Conservation (phyloP, 2,888 invertebrate genomes). For the Diarsia mendica region DNA sequence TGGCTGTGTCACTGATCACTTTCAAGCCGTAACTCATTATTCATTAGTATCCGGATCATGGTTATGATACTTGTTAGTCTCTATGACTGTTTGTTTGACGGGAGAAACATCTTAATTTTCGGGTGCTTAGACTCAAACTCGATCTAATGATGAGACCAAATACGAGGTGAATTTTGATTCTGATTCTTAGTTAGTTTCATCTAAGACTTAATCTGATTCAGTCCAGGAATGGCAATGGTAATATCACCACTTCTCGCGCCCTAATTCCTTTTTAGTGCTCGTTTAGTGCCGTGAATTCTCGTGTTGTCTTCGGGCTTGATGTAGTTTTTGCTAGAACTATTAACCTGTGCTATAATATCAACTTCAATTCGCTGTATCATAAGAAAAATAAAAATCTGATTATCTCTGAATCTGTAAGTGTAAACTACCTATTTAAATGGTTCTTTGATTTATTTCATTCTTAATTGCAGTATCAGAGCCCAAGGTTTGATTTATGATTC, state of each 20-base stretch:
- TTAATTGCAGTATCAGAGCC: slow-evolving; percentile 28
- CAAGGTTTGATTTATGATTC: slow-evolving; percentile 27
- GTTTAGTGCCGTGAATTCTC: neutral
- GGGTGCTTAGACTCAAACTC: neutral
- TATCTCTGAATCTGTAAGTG: slow-evolving; percentile 3
- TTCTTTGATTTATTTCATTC: slow-evolving; percentile 17
- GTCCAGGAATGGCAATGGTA: neutral
- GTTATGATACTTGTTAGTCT: neutral
- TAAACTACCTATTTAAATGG: neutral
- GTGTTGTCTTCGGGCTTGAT: neutral
- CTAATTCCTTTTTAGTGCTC: no score
- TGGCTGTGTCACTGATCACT: slow-evolving; percentile 59
- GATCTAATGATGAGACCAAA: neutral
- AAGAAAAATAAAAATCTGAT: neutral
- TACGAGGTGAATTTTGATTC: neutral
- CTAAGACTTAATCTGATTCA: neutral
- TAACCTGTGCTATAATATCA: neutral
- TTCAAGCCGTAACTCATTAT: slow-evolving; percentile 45
- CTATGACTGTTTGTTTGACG: neutral
- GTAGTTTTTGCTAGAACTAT: neutral
- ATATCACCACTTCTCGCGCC: neutral
- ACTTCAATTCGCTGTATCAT: neutral
- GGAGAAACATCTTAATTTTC: neutral
- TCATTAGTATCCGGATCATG: slow-evolving; percentile 33
- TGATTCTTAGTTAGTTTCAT: neutral